Evolutionary conservation across 2,113 vertebrate species (phyloP).

Genomic region (Callipepla californica): DNA sequence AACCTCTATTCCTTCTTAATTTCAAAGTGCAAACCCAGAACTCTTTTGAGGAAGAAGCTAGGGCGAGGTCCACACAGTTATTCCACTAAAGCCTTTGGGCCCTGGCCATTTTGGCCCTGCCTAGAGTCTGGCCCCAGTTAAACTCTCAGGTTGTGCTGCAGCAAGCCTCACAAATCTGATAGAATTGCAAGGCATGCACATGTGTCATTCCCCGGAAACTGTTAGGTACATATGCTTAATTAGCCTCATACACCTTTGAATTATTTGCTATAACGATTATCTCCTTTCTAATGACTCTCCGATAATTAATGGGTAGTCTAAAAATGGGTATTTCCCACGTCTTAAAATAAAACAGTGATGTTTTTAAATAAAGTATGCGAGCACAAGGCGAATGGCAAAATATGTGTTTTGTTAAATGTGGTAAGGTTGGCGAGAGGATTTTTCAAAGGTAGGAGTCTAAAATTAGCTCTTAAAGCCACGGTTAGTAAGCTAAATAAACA

Average conservation of each 20-base stretch:
- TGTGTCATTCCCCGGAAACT: conserved; percentile 27
- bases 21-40: conserved; percentile 1
- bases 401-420: neutral
- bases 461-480: conserved; percentile 21
- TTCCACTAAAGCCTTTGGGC: neutral
- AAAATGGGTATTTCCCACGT: neutral
- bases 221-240: neutral
- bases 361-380: conserved; percentile 34
- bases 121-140: neutral
- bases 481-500: conserved; percentile 40
- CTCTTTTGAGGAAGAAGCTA: conserved; percentile 30
- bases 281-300: neutral
- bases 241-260: neutral
- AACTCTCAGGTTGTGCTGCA: neutral
- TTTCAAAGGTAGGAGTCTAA: conserved; percentile 26
- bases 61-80: neutral
- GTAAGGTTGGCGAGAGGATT: conserved; percentile 1
- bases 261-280: conserved; percentile 43
- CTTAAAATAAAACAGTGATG: conserved; percentile 27
- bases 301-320: conserved; percentile 22
- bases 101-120: neutral
- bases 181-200: neutral
- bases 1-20: neutral
- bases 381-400: conserved; percentile 12
- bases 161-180: neutral